Evolutionary conservation across 2,113 vertebrate species (phyloP), one percentile per base, ranked within the genome.

Genomic region (Coracopsis vasa): DNA sequence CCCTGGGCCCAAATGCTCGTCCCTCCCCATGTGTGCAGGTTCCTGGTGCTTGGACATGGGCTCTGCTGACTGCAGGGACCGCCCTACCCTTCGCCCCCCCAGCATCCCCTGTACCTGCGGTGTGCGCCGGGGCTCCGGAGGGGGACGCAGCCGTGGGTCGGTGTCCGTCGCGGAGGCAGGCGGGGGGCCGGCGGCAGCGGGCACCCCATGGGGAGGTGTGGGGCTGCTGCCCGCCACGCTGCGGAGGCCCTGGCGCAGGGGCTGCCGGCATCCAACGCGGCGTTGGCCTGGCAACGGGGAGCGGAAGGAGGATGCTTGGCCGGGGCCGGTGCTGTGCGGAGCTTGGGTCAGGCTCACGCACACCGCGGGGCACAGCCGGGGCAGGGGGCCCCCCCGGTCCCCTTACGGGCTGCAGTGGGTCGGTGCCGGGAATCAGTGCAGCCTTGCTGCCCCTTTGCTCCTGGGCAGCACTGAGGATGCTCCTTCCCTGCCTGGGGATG

Each of bases 261-360:
- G 80, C 89, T 50, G 54, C 77, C 51, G 45, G 90, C 95, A 94
- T 86, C 95, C 92, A 80, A 89, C 95, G 92, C 90, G 37, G 71
- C 89, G 96, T 97, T 90, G 96, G 86, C 95, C 69, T 69, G 94
- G 95, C 94, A 95, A 97, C 95, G 91, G 53, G 20, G 64, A 50
- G 79, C 66, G 58, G 62, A 71, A 37, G 84, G 83, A 8, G 60
- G 83, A 35, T 60, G 88, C 70, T 77, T 41, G 74, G 82, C 67
- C 51, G 33, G 47, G 53, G 39, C 56, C 6, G 25, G 51, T 4
- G 42, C 18, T 3, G 56, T 15, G 42, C 39, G 6, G 87, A 50
- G 45, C 64, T 15, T 9, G 56, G 56, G 56, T 58, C 56, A 23
- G 33, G 33, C 56, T 58, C 56, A 58, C 20, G 20, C 54, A 58